Percentiles rank a stretch among this genome's conserved stretches.
Evolutionary conservation across 2,113 vertebrate genomes (phyloP).

Genomic region (Scalopus aquaticus): DNA sequence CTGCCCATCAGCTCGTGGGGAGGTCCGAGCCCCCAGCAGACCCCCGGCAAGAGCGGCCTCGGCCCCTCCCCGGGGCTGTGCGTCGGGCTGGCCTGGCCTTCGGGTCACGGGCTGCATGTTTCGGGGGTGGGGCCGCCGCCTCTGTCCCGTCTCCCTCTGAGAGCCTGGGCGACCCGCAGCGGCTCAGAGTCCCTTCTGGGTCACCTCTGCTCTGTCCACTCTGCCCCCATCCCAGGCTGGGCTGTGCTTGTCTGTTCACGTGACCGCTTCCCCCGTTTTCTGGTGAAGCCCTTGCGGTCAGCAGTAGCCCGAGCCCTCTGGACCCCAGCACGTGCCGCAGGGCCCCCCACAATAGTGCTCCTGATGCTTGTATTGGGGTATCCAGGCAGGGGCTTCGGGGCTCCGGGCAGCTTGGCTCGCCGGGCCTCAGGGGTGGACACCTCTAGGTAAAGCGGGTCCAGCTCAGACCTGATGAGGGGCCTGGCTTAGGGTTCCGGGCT

Average conservation of each 20-base stretch:
- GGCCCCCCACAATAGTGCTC: rapidly evolving
- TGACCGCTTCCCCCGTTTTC: not conserved
- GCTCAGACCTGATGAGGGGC: no score
- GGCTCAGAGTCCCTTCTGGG: not conserved
- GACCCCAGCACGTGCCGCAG: not conserved
- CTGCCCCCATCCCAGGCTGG: not conserved
- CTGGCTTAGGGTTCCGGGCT: not conserved
- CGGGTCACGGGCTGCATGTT: rapidly evolving
- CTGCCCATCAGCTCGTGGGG: not conserved
- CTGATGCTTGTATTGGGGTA: not conserved
- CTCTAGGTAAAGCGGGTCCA: not conserved
- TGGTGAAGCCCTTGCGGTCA: not conserved
- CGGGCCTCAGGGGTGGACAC: no score
- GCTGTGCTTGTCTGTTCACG: not conserved
- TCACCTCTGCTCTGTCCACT: not conserved
- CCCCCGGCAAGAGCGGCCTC: not conserved
- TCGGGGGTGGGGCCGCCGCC: rapidly evolving
- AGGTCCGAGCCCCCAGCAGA: not conserved
- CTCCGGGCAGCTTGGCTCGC: no score
- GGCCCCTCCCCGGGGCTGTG: not conserved
- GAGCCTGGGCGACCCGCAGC: not conserved
- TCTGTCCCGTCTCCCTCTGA: not conserved
- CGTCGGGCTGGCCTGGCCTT: not conserved
- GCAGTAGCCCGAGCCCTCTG: rapidly evolving
- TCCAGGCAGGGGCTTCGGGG: no score